Evolutionary conservation across 2,888 invertebrate species (phyloP), one percentile per base, ranked within the genome.

Genomic region (Anthophora plumipes): DNA sequence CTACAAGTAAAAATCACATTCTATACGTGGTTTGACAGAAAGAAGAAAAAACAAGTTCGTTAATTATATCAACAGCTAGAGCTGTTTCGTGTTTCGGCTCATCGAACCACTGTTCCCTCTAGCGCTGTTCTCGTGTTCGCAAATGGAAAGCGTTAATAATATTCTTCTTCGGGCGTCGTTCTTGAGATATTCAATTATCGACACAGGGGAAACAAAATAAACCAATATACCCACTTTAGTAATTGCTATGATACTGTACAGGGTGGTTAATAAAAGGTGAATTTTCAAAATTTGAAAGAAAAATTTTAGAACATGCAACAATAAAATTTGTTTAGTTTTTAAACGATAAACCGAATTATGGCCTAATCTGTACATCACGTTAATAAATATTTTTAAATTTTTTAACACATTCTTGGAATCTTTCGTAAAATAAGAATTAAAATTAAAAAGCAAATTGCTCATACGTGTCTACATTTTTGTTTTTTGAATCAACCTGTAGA

Each of bases 71-170:
- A 39, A 4, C 37, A 20, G 31, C 14, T 37, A 60, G 31, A 3
- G 12, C 68, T 43, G 43, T 37, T 54, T 31, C 14, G 9, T 22
- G n/a, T 69, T 70, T 69, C 37, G 11, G 5, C 17, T 52, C 46
- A 75, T 75, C 74, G 25, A 60, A 54, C 20, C 12, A 39, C 14
- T n/a, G n/a, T n/a, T n/a, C n/a, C 31, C 31, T 48, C 22, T 61
- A n/a, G n/a, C n/a, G 4, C 31, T 41, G 48, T n/a, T 61, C 31
- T n/a, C n/a, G 8, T 41, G 41, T 8, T 52, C 20, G 0, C 22
- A 11, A 57, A 22, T 69, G 57, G 57, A 59, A 57, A 59, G 37
- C 20, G 31, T 37, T 59, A 59, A 69, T 57, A 59, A 69, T 69
- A 59, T 48, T 46, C 55, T 55, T 64, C 50, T 37, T 31, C 43